A percentile compares a stretch with the other conserved stretches of the same genome.
These are phyloP conservation scores for Dreissena polymorpha DNA, from an alignment of 1,140 invertebrate genomes.

Conservation along the genomic window DNA sequence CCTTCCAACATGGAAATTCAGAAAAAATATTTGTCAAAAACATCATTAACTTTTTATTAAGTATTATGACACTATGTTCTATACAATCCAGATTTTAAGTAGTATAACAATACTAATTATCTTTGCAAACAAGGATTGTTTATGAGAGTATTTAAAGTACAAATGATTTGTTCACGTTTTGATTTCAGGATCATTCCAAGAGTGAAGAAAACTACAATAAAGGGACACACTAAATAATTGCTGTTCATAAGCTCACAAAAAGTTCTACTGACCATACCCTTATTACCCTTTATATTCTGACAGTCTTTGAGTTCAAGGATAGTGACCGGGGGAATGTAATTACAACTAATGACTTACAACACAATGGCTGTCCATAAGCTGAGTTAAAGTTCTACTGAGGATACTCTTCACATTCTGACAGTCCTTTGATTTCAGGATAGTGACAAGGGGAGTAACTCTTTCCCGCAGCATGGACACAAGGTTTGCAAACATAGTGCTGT, in stretches of 20 bases:
- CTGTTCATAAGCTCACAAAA: slow-evolving; percentile 82
- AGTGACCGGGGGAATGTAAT: slow-evolving; percentile 83
- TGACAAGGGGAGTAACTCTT: slow-evolving; percentile 85
- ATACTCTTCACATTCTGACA: slow-evolving; percentile 85
- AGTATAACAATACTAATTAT: too few species aligned
- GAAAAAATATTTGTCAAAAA: too few species aligned
- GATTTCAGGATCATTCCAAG: too few species aligned
- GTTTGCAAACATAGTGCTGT: slow-evolving; percentile 75
- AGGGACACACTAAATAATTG: too few species aligned
- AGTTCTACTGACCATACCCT: slow-evolving; percentile 85
- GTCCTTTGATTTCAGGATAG: slow-evolving; percentile 85
- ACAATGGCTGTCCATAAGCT: slow-evolving; percentile 82
- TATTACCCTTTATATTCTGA: slow-evolving; percentile 82
- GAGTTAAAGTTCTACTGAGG: slow-evolving; percentile 85
- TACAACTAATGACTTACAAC: slow-evolving; percentile 52
- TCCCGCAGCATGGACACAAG: slow-evolving; percentile 76
- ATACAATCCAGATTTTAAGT: too few species aligned
- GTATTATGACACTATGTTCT: too few species aligned
- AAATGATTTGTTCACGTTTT: too few species aligned
- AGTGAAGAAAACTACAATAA: too few species aligned
- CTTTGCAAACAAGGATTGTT: too few species aligned
- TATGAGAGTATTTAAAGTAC: too few species aligned
- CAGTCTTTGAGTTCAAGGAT: slow-evolving; percentile 85
- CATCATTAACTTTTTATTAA: too few species aligned
- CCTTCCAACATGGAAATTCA: too few species aligned